These are phyloP conservation scores for Prunella fulvescens DNA, from an alignment of 2,113 vertebrate species.

Conservation along the genomic window DNA sequence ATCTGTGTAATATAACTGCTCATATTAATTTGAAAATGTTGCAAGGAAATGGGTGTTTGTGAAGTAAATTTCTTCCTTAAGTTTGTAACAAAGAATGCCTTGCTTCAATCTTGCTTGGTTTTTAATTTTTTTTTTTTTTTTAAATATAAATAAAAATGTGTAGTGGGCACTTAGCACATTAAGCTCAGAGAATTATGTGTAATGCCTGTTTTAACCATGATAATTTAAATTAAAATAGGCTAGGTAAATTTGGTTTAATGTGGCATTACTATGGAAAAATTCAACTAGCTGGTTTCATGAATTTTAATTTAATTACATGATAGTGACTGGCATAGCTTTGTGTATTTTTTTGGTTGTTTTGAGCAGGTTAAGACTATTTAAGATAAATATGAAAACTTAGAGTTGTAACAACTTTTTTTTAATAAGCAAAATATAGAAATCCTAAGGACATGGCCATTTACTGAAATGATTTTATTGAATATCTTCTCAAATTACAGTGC, in stretches of 20 bases:
- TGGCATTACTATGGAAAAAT: background rate
- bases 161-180: background rate
- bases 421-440: background rate
- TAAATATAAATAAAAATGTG: background rate
- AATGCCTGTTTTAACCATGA: background rate
- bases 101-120: background rate
- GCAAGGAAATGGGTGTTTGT: background rate
- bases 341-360: background rate
- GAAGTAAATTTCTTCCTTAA: background rate
- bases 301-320: conserved; percentile 9
- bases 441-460: background rate
- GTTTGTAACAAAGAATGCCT: background rate
- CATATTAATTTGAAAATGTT: background rate
- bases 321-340: background rate
- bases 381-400: background rate
- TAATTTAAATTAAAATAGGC: background rate
- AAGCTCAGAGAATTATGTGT: background rate
- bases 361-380: background rate
- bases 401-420: background rate
- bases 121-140: background rate
- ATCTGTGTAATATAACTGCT: background rate
- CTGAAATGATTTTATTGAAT: background rate
- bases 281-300: background rate
- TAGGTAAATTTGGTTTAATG: background rate
- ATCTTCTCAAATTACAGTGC: background rate